These are phyloP conservation scores for Ceuthmochares aereus DNA, from an alignment of 2,113 vertebrate genomes.

Conservation along the genomic window DNA sequence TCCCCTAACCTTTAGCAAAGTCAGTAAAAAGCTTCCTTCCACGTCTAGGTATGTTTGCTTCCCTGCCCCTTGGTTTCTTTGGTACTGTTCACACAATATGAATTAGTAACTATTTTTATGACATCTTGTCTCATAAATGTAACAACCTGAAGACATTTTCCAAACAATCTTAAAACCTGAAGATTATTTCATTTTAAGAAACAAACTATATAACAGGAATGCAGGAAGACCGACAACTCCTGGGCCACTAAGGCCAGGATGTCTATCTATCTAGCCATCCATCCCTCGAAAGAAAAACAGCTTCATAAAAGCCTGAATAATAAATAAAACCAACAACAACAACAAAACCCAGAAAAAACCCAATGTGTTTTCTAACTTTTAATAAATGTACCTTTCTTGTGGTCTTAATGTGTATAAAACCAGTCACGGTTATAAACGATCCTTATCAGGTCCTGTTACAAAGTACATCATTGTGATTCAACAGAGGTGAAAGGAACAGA, in stretches of 20 bases:
- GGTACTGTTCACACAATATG: neutral
- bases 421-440: neutral
- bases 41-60: neutral
- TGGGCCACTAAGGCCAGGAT: neutral
- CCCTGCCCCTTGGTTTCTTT: neutral
- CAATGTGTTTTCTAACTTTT: neutral
- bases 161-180: neutral
- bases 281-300: neutral
- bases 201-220: neutral
- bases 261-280: neutral
- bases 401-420: neutral
- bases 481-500: conserved; percentile 9
- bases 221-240: neutral
- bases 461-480: conserved; percentile 6
- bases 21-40: neutral
- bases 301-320: neutral
- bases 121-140: neutral
- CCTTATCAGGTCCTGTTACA: conserved; percentile 1
- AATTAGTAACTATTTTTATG: neutral
- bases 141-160: neutral
- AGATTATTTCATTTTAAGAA: neutral
- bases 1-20: neutral
- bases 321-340: neutral
- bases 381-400: neutral
- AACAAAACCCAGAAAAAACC: neutral